These are phyloP conservation scores for Bhutanitis thaidina DNA, from an alignment of 2,888 invertebrate species.

Conservation along the genomic window DNA sequence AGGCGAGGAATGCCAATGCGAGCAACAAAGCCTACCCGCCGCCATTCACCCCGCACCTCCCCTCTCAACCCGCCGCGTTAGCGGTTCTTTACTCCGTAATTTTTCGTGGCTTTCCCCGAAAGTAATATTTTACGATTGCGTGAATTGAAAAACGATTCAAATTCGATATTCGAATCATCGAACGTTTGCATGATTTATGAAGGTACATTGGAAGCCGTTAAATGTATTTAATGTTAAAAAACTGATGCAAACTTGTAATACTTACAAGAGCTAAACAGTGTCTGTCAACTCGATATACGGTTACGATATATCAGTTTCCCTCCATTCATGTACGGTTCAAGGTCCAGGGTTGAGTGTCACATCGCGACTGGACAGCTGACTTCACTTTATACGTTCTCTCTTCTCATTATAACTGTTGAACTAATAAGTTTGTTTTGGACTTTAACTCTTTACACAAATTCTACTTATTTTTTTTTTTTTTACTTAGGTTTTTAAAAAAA, in stretches of 20 bases:
- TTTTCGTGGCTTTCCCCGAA: conserved; percentile 65
- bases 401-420: no score
- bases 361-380: conserved; percentile 36
- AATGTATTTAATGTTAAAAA: conserved; percentile 19
- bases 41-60: conserved; percentile 67
- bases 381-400: background rate
- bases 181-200: conserved; percentile 5
- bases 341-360: conserved; percentile 55
- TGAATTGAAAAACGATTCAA: conserved; percentile 33
- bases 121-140: conserved; percentile 50
- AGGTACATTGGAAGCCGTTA: conserved; percentile 11
- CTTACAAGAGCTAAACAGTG: background rate
- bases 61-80: conserved; percentile 37
- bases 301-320: conserved; percentile 47
- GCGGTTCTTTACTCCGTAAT: conserved; percentile 56
- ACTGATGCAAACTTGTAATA: conserved; percentile 16
- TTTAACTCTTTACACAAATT: no score
- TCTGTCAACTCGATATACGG: conserved; percentile 25
- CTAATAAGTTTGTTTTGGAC: no score
- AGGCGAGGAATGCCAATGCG: conserved; percentile 77
- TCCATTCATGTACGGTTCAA: conserved; percentile 49
- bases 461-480: no score
- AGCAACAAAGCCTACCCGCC: conserved; percentile 76
- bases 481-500: no score
- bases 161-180: conserved; percentile 32